These are phyloP conservation scores for Volucella bombylans DNA, from an alignment of 2,888 invertebrate species.

Conservation along the genomic window DNA sequence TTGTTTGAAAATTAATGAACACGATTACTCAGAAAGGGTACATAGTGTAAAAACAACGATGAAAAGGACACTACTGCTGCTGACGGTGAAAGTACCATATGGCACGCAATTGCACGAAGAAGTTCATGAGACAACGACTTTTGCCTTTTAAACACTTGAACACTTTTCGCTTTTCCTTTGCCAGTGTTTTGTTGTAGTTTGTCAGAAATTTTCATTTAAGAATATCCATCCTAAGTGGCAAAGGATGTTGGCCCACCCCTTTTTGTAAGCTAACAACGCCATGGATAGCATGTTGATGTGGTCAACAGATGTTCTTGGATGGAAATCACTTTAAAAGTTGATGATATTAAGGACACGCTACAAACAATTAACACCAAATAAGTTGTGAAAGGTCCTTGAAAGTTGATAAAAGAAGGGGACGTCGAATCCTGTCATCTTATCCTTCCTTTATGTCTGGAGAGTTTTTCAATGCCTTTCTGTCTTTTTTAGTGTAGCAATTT, in stretches of 20 bases:
- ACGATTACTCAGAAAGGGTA: conserved; percentile 31
- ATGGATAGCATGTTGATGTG: neutral
- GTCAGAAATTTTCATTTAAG: too few relatives aligned
- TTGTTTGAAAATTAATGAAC: conserved; percentile 61
- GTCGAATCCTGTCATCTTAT: too few relatives aligned
- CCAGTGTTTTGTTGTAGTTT: too few relatives aligned
- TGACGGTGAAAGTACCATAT: conserved; percentile 21
- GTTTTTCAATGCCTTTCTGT: too few relatives aligned
- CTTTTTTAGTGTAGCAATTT: too few relatives aligned
- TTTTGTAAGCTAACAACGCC: too few relatives aligned
- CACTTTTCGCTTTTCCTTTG: too few relatives aligned
- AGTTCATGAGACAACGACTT: too few relatives aligned
- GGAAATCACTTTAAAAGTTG: conserved; percentile 6
- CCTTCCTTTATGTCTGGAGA: too few relatives aligned
- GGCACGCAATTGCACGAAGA: conserved; percentile 36
- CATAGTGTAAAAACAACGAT: neutral
- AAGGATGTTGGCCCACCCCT: too few relatives aligned
- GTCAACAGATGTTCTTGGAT: conserved; percentile 29
- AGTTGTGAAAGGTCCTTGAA: conserved; percentile 12
- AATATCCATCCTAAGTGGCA: too few relatives aligned
- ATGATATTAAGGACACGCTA: conserved; percentile 8
- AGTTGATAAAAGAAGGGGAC: neutral
- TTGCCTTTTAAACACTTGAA: too few relatives aligned
- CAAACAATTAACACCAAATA: conserved; percentile 12
- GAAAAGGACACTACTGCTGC: neutral